phyloP scores from a whole-genome alignment of 2,113 vertebrate genomes.

The Mastomys natalensis region DNA sequence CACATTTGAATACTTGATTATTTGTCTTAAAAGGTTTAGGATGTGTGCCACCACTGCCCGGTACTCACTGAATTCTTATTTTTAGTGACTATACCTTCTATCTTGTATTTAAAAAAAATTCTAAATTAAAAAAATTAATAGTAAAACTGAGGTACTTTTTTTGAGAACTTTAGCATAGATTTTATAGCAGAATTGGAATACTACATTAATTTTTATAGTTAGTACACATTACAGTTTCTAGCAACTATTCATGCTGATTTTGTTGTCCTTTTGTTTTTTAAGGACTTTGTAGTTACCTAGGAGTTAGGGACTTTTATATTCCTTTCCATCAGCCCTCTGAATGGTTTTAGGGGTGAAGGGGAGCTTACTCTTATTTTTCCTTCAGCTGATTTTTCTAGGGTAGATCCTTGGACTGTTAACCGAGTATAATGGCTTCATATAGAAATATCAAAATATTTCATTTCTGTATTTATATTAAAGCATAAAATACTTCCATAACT shows the following conservation, averaged over 20 bases:
- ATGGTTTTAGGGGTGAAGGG: no score
- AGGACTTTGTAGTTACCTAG: not conserved
- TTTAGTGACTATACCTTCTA: conserved; percentile 35
- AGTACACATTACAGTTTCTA: not conserved
- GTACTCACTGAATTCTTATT: conserved; percentile 28
- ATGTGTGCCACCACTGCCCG: no score
- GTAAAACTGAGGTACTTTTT: conserved; percentile 21
- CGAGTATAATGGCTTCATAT: not conserved
- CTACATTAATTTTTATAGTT: not conserved
- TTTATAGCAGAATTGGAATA: conserved; percentile 34
- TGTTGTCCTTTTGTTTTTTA: not conserved
- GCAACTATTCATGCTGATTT: not conserved
- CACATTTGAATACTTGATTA: conserved; percentile 28
- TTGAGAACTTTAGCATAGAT: not conserved
- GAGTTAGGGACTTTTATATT: not conserved
- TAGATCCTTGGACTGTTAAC: not conserved
- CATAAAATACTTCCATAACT: not conserved
- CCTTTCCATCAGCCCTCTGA: conserved; percentile 21
- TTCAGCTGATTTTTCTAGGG: conserved; percentile 29
- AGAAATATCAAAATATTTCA: conserved; percentile 11
- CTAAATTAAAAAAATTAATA: conserved; percentile 31
- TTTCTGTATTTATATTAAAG: conserved; percentile 39
- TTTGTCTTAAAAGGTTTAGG: not conserved
- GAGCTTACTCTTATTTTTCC: conserved; percentile 32
- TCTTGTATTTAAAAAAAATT: not conserved